Evolutionary conservation across 2,113 vertebrate species (phyloP), one percentile per base, ranked within the genome.

Genomic region (Carassius gibelio): DNA sequence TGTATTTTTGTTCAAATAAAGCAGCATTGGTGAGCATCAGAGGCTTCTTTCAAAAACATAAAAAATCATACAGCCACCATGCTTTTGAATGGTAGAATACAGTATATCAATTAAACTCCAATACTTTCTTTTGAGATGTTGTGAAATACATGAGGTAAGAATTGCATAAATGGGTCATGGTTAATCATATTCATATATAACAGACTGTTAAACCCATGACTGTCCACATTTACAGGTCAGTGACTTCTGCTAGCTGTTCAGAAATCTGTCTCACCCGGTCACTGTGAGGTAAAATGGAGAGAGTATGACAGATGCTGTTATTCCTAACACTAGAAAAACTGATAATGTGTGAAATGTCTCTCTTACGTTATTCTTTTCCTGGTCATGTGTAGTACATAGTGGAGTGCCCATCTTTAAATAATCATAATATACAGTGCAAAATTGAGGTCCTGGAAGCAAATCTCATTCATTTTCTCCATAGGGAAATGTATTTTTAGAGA

Each of bases 211-310:
- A 48, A 48, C 11, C 3, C 71, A 48, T 14, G 42, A 75, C 11
- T 26, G 42, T 6, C 42, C 42, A 48, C 21, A 48, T 74, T 74
- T 48, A 42, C 13, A 23, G 26, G 72, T 75, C 42, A 26, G 11
- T 26, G 72, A 26, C 38, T 75, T 34, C 21, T 45, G 45, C 45
- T 48, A 23, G 71, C 10, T 75, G 21, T 75, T 42, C 11, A 23
- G 21, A 75, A 75, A 48, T 75, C 3, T 38, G n/a, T 74, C 42
- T 74, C 71, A 23, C 71, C 71, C 11, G n/a, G 71, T 48, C 71
- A 48, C n/a, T 14, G 71, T 74, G 71, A 74, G 38, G 42, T 75
- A 75, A 50, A 50, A 50, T 45, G 21, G n/a, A 75, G 42, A 48
- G 72, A 75, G 45, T 45, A 8, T 75, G 72, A 13, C 42, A 75